A percentile compares a stretch with the other conserved stretches of the same genome.
These are phyloP conservation scores for Spilosoma lubricipeda DNA, from an alignment of 2,888 invertebrate genomes.

Conservation along the genomic window DNA sequence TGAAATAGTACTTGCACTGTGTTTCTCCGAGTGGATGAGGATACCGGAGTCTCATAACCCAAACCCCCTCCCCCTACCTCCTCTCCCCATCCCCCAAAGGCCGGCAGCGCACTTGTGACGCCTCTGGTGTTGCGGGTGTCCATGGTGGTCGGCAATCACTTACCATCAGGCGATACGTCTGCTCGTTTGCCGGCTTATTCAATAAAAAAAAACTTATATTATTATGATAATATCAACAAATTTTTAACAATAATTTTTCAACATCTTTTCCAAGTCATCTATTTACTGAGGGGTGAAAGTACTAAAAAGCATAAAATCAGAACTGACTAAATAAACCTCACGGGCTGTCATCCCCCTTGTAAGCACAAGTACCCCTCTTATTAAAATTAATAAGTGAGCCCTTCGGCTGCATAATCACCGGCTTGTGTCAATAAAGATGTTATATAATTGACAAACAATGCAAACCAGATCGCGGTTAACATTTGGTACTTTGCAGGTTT, in stretches of 20 bases:
- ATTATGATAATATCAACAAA: no score
- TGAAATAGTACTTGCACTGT: no score
- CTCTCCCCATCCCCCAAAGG: no score
- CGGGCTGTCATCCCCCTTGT: slow-evolving; percentile 74
- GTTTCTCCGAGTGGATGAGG: no score
- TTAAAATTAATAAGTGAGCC: slow-evolving; percentile 86
- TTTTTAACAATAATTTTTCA: neutral
- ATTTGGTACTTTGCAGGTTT: slow-evolving; percentile 50
- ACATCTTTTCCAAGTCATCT: neutral
- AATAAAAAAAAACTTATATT: no score
- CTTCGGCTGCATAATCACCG: slow-evolving; percentile 83
- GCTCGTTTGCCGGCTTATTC: no score
- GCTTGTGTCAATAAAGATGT: slow-evolving; percentile 83
- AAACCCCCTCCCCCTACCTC: no score
- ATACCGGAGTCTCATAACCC: no score
- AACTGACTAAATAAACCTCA: slow-evolving; percentile 78
- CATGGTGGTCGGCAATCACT: no score
- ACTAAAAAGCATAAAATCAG: slow-evolving; percentile 78
- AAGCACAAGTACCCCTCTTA: slow-evolving; percentile 79
- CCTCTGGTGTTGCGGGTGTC: no score
- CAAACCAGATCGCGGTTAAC: slow-evolving; percentile 64
- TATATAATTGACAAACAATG: slow-evolving; percentile 83
- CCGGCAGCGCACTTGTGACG: no score
- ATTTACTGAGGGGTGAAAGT: slow-evolving; percentile 18
- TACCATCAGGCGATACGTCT: no score